phyloP scores from a whole-genome alignment of 2,888 invertebrate species.

The Drosophila birchii region DNA sequence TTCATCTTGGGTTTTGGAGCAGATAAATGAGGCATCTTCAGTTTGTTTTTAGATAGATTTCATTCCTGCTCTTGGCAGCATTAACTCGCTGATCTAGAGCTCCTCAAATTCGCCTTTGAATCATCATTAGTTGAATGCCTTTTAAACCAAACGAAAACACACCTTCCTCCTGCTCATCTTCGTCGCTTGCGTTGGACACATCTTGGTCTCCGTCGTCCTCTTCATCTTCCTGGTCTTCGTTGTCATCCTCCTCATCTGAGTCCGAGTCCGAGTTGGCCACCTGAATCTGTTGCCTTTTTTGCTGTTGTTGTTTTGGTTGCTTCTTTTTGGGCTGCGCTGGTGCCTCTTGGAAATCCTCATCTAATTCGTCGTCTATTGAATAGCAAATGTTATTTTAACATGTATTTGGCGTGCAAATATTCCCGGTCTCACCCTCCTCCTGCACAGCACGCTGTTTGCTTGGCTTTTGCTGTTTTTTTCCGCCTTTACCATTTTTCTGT shows the following conservation, averaged over 20 bases:
- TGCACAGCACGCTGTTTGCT: conserved; percentile 40
- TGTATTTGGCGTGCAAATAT: background rate
- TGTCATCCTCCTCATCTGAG: conserved; percentile 33
- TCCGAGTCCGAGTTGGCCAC: conserved; percentile 74
- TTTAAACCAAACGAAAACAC: conserved; percentile 15
- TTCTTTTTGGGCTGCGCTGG: conserved; percentile 59
- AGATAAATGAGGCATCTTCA: conserved; percentile 27
- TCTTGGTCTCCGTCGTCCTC: conserved; percentile 22
- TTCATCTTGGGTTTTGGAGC: background rate
- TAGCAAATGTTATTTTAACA: background rate
- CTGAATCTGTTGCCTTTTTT: conserved; percentile 67
- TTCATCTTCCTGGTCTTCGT: conserved; percentile 4
- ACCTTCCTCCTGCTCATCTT: conserved; percentile 38
- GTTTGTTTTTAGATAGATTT: conserved; percentile 49
- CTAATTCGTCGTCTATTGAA: conserved; percentile 53
- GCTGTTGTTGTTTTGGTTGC: conserved; percentile 59
- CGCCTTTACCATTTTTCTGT: conserved; percentile 41
- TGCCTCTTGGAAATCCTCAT: conserved; percentile 73
- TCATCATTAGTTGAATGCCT: conserved; percentile 84
- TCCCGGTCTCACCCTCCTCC: conserved; percentile 51
- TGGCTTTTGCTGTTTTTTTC: conserved; percentile 46
- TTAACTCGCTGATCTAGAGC: conserved; percentile 68
- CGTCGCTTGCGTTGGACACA: conserved; percentile 23
- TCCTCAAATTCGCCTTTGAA: conserved; percentile 88
- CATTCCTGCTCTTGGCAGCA: conserved; percentile 60